Evolutionary conservation across 2,113 vertebrate species (phyloP).

Genomic region (Hippocampus barbouri): DNA sequence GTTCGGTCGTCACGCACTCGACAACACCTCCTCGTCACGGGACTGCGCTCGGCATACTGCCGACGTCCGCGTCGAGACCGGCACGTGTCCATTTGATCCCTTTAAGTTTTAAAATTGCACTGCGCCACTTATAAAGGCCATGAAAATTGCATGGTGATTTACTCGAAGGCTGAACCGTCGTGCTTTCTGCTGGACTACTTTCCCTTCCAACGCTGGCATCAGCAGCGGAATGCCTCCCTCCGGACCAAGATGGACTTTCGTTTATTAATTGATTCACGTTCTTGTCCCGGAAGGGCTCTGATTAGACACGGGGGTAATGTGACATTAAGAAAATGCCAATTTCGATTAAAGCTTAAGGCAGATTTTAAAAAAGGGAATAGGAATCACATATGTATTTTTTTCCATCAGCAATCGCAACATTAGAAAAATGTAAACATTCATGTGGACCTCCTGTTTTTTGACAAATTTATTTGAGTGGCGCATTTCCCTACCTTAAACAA

Average conservation of each 20-base stretch:
- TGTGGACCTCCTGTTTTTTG: background rate
- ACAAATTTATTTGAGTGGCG: background rate
- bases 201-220: background rate
- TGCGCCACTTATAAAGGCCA: background rate
- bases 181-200: background rate
- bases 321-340: background rate
- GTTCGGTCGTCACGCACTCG: background rate
- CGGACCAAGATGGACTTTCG: background rate
- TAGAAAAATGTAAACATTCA: background rate
- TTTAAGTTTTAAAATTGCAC: background rate
- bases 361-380: background rate
- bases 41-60: background rate
- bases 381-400: background rate
- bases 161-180: background rate
- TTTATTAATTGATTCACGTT: background rate
- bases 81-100: background rate
- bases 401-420: background rate
- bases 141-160: background rate
- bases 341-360: background rate
- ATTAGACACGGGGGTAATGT: background rate
- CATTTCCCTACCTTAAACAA: background rate
- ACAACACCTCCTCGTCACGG: background rate
- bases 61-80: background rate
- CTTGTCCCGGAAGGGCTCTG: background rate
- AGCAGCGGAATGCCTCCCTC: background rate